Conservation (phyloP, 2,113 vertebrate species). For the Hemichromis elongatus region DNA sequence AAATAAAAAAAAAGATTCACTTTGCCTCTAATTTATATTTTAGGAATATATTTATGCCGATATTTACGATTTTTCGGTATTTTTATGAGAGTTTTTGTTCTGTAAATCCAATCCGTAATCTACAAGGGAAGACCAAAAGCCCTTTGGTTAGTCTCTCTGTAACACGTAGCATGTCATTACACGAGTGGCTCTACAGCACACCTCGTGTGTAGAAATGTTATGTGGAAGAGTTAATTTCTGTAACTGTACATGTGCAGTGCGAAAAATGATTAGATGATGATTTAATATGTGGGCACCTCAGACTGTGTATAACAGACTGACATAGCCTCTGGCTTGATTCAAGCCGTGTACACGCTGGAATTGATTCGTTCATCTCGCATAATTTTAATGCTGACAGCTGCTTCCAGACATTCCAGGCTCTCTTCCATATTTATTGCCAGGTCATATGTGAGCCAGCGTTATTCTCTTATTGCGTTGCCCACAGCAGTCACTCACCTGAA, state of each 20-base stretch:
- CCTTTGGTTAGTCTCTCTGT: too few relatives aligned
- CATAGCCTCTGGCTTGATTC: background rate
- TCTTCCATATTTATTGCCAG: background rate
- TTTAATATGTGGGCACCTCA: background rate
- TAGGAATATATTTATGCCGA: too few relatives aligned
- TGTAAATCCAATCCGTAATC: too few relatives aligned
- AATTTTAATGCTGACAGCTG: background rate
- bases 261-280: background rate
- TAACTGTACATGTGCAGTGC: background rate
- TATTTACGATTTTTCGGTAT: too few relatives aligned
- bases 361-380: background rate
- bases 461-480: background rate
- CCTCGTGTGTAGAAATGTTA: background rate
- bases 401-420: background rate
- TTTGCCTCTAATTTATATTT: too few relatives aligned
- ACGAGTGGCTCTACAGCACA: background rate
- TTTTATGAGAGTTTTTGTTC: too few relatives aligned
- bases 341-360: rapidly evolving
- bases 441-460: background rate
- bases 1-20: too few relatives aligned
- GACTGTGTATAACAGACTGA: background rate
- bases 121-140: too few relatives aligned
- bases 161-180: too few relatives aligned
- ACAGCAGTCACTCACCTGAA: background rate
- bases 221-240: background rate